Conservation (phyloP, 1,140 invertebrate genomes). For the Drosophila carrolli region DNA sequence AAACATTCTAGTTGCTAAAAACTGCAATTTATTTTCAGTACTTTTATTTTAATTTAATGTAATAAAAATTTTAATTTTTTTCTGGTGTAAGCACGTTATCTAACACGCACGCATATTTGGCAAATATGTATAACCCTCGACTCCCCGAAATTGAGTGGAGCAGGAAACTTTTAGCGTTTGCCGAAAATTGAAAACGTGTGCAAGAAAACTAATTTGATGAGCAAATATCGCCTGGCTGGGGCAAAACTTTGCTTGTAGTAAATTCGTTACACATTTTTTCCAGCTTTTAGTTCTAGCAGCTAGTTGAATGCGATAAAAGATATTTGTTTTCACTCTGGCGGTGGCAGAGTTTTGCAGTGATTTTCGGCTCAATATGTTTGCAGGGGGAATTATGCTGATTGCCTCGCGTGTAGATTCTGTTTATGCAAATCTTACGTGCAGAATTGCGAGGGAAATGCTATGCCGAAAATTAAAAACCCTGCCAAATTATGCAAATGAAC, state of each 20-base stretch:
- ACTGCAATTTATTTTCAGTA: too few relatives aligned
- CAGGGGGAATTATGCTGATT: constrained; percentile 46
- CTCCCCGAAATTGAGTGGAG: constrained; percentile 15
- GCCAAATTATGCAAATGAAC: constrained; percentile 78
- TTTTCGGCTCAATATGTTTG: constrained; percentile 36
- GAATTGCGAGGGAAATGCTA: constrained; percentile 47
- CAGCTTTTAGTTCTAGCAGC: not conserved
- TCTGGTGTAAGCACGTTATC: constrained; percentile 1
- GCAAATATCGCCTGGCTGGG: constrained; percentile 54
- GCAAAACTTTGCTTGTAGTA: constrained; percentile 30
- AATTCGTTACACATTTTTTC: constrained; percentile 27
- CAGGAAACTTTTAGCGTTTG: constrained; percentile 64
- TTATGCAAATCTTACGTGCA: constrained; percentile 65
- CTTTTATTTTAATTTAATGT: too few relatives aligned
- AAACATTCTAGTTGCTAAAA: too few relatives aligned
- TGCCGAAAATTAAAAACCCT: constrained; percentile 54
- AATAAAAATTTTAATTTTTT: not conserved
- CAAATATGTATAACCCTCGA: constrained; percentile 17
- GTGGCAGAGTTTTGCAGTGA: constrained; percentile 33
- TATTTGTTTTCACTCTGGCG: constrained; percentile 28
- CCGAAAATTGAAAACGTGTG: constrained; percentile 78
- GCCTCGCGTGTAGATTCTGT: constrained; percentile 49
- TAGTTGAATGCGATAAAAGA: constrained; percentile 28
- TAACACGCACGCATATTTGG: constrained; percentile 29
- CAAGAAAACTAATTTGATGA: constrained; percentile 74